These are phyloP conservation scores for Aviceda subcristata DNA, from an alignment of 2,113 vertebrate species.

Conservation along the genomic window DNA sequence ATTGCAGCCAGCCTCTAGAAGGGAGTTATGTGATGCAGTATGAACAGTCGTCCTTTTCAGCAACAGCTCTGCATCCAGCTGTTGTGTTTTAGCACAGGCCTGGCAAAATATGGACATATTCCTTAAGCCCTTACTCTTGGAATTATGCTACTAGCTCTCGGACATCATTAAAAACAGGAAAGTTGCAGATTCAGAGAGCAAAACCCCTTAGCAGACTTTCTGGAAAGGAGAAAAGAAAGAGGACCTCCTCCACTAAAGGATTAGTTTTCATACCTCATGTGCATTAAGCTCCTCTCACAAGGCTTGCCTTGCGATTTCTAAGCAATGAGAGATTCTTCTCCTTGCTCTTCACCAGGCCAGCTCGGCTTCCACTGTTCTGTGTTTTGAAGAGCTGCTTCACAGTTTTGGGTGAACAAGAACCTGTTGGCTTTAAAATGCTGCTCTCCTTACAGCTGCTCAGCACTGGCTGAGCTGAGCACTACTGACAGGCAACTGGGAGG, in stretches of 20 bases:
- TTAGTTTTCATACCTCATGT: not conserved
- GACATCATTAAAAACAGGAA: not conserved
- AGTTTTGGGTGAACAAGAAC: not conserved
- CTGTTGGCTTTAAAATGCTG: not conserved
- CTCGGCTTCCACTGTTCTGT: not conserved
- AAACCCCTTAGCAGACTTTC: not conserved
- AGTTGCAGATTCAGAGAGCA: not conserved
- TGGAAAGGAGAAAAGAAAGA: not conserved
- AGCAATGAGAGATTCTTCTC: not conserved
- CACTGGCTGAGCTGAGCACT: not conserved
- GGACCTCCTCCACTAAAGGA: not conserved
- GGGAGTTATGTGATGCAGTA: not conserved
- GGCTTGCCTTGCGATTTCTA: not conserved
- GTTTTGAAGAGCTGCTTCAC: not conserved
- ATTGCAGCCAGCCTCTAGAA: not conserved
- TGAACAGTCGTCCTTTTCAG: not conserved
- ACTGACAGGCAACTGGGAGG: not conserved
- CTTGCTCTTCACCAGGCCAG: not conserved
- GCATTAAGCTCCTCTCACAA: not conserved
- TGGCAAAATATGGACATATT: not conserved
- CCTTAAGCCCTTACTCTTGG: not conserved
- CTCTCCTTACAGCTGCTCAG: not conserved
- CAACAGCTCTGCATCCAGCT: not conserved
- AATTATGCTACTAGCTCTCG: not conserved
- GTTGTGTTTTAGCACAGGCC: not conserved